Percentiles rank a stretch among this genome's conserved stretches.
phyloP scores from a whole-genome alignment of 2,888 invertebrate species.

The Subacronicta megacephala region DNA sequence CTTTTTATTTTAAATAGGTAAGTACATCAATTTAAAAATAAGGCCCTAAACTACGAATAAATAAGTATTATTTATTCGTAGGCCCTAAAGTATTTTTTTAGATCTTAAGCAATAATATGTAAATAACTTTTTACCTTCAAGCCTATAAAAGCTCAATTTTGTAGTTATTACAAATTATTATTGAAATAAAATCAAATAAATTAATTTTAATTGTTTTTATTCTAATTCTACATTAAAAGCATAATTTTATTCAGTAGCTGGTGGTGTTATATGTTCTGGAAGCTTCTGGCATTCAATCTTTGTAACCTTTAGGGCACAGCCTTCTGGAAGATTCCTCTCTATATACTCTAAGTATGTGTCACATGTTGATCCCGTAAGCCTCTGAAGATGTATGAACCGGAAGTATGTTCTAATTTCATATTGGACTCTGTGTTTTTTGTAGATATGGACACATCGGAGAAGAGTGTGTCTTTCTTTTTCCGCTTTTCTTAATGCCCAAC shows the following conservation, averaged over 20 bases:
- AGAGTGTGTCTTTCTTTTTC: slow-evolving; percentile 94
- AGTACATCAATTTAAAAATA: neutral
- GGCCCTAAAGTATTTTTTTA: neutral
- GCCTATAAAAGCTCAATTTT: slow-evolving; percentile 40
- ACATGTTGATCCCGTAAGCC: slow-evolving; percentile 98
- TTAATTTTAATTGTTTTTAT: slow-evolving; percentile 44
- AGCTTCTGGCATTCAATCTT: slow-evolving; percentile 91
- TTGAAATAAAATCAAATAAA: slow-evolving; percentile 18
- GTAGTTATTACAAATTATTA: slow-evolving; percentile 21
- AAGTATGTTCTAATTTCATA: slow-evolving; percentile 98
- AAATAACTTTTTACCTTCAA: neutral
- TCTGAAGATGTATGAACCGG: slow-evolving; percentile 94
- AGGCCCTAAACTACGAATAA: slow-evolving; percentile 19
- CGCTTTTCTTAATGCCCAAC: slow-evolving; percentile 93
- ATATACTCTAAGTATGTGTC: slow-evolving; percentile 98
- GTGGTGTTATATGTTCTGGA: slow-evolving; percentile 88
- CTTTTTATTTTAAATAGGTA: no score
- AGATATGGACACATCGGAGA: slow-evolving; percentile 96
- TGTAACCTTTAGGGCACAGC: slow-evolving; percentile 97
- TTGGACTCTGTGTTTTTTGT: slow-evolving; percentile 98
- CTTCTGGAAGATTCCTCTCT: slow-evolving; percentile 98
- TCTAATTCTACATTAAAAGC: slow-evolving; percentile 60
- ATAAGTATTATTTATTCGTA: no score
- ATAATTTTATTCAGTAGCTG: slow-evolving; percentile 69
- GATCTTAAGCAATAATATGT: neutral